Evolutionary conservation across 2,797 vertebrate species (phyloP).

Genomic region (Peromyscus nudipes): DNA sequence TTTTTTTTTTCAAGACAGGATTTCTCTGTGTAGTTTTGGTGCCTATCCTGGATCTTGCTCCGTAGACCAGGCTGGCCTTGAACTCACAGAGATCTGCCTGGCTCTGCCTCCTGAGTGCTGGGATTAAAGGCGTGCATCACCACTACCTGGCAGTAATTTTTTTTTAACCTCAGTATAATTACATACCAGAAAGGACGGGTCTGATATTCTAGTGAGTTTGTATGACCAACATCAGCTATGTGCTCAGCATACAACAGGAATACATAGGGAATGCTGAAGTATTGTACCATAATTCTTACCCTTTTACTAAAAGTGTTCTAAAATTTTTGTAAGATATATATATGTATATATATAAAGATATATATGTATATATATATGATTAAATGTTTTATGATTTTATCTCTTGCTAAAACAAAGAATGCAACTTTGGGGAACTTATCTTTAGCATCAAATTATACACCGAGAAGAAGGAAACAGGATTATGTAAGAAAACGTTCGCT

Average conservation of each 20-base stretch:
- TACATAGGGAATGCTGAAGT: not conserved
- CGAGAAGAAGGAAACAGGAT: not conserved
- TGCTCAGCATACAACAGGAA: not conserved
- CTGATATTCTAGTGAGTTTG: not conserved
- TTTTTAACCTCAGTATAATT: not conserved
- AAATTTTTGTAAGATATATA: not conserved
- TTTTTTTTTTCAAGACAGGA: too few species aligned
- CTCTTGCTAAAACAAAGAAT: slow-evolving; percentile 49
- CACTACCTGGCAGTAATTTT: not conserved
- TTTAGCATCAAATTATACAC: slow-evolving; percentile 43
- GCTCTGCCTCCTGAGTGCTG: too few species aligned
- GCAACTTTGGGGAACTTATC: slow-evolving; percentile 36
- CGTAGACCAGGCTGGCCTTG: too few species aligned
- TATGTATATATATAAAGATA: not conserved
- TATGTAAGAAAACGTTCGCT: slow-evolving; percentile 2
- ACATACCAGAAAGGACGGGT: not conserved
- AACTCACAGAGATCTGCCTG: too few species aligned
- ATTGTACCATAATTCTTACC: not conserved
- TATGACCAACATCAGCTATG: not conserved
- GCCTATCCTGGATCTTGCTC: too few species aligned
- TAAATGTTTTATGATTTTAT: slow-evolving; percentile 59
- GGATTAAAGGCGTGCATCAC: too few species aligned
- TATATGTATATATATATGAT: slow-evolving; percentile 47
- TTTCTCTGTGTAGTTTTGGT: too few species aligned
- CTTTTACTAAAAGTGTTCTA: slow-evolving; percentile 21